phyloP scores from a whole-genome alignment of 2,888 invertebrate genomes.

The Acrobeloides nanus region DNA sequence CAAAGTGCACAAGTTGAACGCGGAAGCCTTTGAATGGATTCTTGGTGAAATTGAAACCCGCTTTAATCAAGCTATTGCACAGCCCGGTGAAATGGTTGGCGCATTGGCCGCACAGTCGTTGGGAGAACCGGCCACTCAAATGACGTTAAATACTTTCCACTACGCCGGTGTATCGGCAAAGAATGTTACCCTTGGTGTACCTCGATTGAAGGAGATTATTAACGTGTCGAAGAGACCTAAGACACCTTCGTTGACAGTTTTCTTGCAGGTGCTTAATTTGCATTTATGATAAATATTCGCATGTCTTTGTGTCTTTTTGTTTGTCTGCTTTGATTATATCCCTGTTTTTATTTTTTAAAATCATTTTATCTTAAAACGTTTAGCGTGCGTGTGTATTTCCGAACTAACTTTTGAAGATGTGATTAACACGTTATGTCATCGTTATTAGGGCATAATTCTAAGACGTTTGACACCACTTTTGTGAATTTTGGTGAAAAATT shows the following conservation, averaged over 20 bases:
- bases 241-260: conserved; percentile 95
- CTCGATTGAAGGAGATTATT: conserved; percentile 82
- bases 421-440: too few relatives aligned
- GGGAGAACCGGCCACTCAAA: conserved; percentile 98
- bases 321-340: too few relatives aligned
- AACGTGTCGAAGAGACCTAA: conserved; percentile 98
- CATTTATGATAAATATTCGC: too few relatives aligned
- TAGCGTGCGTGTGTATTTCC: background rate
- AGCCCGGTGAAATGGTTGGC: conserved; percentile 99
- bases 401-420: too few relatives aligned
- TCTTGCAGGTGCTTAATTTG: conserved; percentile 69
- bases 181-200: conserved; percentile 99
- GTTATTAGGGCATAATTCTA: too few relatives aligned
- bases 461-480: too few relatives aligned
- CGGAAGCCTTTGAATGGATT: conserved; percentile 97
- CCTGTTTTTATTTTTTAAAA: conserved; percentile 3
- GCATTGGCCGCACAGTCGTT: conserved; percentile 95
- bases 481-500: too few relatives aligned
- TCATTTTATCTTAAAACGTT: background rate
- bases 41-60: conserved; percentile 97
- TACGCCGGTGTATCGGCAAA: conserved; percentile 99
- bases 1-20: conserved; percentile 84
- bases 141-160: conserved; percentile 99
- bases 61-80: conserved; percentile 83
- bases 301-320: too few relatives aligned